Conservation (phyloP, 2,888 invertebrate species). For the Dermolepida albohirtum region DNA sequence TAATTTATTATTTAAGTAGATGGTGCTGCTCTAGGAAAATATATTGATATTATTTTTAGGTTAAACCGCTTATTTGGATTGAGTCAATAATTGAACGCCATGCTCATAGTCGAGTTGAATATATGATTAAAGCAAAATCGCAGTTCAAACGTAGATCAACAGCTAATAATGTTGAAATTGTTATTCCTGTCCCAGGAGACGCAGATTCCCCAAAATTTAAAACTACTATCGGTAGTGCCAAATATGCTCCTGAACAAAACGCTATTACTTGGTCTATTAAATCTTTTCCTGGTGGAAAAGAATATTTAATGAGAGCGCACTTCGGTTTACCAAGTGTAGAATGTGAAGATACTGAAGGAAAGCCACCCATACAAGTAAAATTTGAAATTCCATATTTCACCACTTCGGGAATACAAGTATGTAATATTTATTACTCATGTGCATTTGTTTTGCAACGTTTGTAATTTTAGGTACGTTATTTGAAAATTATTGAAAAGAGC, state of each 20-base stretch:
- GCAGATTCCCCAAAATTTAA: conserved; percentile 99
- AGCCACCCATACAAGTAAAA: conserved; percentile 97
- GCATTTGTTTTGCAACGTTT: conserved; percentile 16
- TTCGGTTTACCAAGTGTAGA: conserved; percentile 97
- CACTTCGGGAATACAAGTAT: conserved; percentile 96
- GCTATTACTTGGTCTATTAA: conserved; percentile 98
- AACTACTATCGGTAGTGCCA: conserved; percentile 95
- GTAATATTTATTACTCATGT: background rate
- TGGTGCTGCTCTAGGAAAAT: too few species aligned
- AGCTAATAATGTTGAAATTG: conserved; percentile 98
- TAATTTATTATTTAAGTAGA: too few species aligned
- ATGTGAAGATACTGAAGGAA: conserved; percentile 93
- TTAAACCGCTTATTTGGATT: conserved; percentile 98
- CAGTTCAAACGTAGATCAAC: conserved; percentile 98
- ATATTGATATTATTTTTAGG: conserved; percentile 50
- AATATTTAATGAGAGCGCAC: conserved; percentile 97
- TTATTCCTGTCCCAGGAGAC: conserved; percentile 95
- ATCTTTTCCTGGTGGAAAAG: conserved; percentile 98
- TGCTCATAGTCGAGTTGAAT: conserved; percentile 96
- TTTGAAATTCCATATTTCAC: conserved; percentile 99
- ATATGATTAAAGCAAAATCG: conserved; percentile 99
- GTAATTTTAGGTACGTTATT: conserved; percentile 76
- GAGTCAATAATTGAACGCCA: conserved; percentile 98
- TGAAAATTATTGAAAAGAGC: conserved; percentile 99
- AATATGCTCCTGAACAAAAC: conserved; percentile 97